These are phyloP conservation scores for Catagonus wagneri DNA, from an alignment of 2,113 vertebrate genomes.

Conservation along the genomic window DNA sequence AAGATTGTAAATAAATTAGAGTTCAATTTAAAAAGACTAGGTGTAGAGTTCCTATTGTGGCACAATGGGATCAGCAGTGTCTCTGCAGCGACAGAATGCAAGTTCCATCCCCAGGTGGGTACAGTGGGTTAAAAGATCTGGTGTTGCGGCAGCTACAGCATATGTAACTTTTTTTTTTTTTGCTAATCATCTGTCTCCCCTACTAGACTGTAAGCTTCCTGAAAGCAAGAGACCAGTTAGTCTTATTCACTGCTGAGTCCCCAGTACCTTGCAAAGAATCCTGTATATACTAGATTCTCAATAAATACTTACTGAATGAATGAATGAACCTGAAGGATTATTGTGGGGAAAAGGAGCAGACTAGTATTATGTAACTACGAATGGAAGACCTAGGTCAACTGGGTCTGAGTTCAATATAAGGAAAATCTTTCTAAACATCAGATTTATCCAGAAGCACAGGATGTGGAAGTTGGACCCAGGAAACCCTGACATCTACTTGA, in stretches of 20 bases:
- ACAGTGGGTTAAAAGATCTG: too few species aligned
- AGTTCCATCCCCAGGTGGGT: too few species aligned
- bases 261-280: not conserved
- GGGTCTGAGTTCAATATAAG: conserved; percentile 5
- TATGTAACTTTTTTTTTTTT: not conserved
- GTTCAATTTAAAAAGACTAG: too few species aligned
- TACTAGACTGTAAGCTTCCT: conserved; percentile 16
- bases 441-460: not conserved
- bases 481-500: not conserved
- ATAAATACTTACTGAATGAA: conserved; percentile 44
- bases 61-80: too few species aligned
- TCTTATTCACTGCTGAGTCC: conserved; percentile 19
- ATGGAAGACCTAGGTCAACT: not conserved
- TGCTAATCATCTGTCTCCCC: not conserved
- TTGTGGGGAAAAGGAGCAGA: conserved; percentile 33
- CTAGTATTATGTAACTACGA: conserved; percentile 36
- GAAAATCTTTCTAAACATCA: conserved; percentile 42
- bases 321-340: conserved; percentile 45
- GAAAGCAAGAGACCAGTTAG: conserved; percentile 36
- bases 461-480: not conserved
- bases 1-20: not conserved
- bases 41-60: too few species aligned
- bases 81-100: too few species aligned
- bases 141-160: too few species aligned
- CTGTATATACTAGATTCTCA: not conserved